Conservation (phyloP, 2,113 vertebrate genomes). For the Symphodus melops region DNA sequence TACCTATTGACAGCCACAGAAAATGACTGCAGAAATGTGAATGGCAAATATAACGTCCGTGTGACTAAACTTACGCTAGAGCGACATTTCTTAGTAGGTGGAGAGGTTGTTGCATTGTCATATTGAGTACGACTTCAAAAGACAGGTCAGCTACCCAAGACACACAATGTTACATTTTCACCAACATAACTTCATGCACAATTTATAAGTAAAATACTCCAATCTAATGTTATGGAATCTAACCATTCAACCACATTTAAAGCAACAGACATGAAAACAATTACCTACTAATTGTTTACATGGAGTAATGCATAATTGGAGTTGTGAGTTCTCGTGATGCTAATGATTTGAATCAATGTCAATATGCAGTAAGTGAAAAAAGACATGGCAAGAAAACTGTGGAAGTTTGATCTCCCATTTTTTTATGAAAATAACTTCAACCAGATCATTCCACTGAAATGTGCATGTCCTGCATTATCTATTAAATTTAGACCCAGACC, state of each 20-base stretch:
- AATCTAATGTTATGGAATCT: not conserved
- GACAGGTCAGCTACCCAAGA: not conserved
- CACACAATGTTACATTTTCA: not conserved
- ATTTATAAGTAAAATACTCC: not conserved
- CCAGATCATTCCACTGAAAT: conserved; percentile 21
- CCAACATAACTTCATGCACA: not conserved
- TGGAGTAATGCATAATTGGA: not conserved
- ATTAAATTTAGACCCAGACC: conserved; percentile 59
- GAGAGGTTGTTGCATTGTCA: not conserved
- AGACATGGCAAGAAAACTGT: not conserved
- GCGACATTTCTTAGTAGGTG: not conserved
- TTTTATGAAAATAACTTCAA: conserved; percentile 32
- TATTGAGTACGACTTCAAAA: not conserved
- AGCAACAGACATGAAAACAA: not conserved
- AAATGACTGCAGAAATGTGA: too few relatives aligned
- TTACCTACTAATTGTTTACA: not conserved
- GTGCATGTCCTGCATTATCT: conserved; percentile 34
- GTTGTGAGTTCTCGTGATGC: not conserved
- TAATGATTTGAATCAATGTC: too few relatives aligned
- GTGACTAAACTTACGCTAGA: too few relatives aligned
- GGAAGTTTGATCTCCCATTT: conserved; percentile 15
- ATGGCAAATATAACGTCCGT: too few relatives aligned
- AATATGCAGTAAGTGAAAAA: not conserved
- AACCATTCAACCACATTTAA: not conserved
- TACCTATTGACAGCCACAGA: too few relatives aligned